A percentile compares a stretch with the other conserved stretches of the same genome.
Evolutionary conservation across 2,888 invertebrate species (phyloP).

Genomic region (Trachelus troglodyta): DNA sequence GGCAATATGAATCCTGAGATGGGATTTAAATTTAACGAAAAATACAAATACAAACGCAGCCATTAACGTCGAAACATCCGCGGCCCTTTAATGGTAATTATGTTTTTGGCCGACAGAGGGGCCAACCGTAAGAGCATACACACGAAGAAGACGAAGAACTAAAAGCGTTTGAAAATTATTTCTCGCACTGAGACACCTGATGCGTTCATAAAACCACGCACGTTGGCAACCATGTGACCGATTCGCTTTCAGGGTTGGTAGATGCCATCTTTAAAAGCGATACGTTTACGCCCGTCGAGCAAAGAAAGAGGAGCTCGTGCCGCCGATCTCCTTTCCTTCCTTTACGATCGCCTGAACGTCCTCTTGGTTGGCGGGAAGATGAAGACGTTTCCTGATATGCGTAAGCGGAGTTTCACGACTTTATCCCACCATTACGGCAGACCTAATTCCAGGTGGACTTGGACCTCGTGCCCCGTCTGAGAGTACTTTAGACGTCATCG

Average conservation of each 20-base stretch:
- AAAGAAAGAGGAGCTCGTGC: background rate
- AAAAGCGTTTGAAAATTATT: background rate
- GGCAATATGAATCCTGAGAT: background rate
- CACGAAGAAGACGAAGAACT: background rate
- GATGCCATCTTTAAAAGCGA: background rate
- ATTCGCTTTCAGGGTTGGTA: background rate
- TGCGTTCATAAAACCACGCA: background rate
- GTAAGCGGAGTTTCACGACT: background rate
- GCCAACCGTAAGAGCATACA: background rate
- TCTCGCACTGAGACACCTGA: background rate
- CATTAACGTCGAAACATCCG: background rate
- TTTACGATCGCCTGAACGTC: background rate
- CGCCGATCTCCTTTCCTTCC: background rate
- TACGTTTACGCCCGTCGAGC: background rate
- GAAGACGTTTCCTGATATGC: background rate
- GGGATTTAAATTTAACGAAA: background rate
- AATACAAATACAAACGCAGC: background rate
- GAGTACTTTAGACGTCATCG: constrained; percentile 3
- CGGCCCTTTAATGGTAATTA: background rate
- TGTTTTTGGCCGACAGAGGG: background rate
- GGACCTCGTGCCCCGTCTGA: background rate
- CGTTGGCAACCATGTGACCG: background rate
- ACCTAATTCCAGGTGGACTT: background rate
- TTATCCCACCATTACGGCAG: background rate
- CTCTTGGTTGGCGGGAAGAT: background rate